Evolutionary conservation across 2,888 invertebrate genomes (phyloP).

Genomic region (Tanytarsus gracilentus): DNA sequence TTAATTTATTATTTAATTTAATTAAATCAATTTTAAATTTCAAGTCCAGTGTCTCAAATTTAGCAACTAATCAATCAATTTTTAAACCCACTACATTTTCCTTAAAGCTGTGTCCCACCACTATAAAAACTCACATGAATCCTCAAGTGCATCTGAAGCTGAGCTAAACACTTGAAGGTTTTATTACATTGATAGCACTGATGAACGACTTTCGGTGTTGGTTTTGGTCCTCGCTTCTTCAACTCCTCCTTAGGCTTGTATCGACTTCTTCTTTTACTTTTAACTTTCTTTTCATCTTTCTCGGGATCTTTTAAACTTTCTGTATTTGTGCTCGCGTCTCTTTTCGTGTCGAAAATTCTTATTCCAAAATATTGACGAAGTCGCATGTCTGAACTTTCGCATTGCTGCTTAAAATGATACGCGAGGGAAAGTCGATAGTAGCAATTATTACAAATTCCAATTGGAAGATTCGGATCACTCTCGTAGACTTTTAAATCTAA

Average conservation of each 20-base stretch:
- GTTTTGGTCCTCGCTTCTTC: conserved; percentile 53
- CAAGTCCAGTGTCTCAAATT: neutral
- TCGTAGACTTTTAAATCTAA: conserved; percentile 35
- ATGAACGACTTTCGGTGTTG: conserved; percentile 49
- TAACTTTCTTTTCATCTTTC: conserved; percentile 20
- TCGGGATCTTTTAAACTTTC: conserved; percentile 36
- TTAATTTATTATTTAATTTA: conserved; percentile 37
- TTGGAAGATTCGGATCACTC: conserved; percentile 47
- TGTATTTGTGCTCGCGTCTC: conserved; percentile 51
- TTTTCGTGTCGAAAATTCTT: conserved; percentile 40
- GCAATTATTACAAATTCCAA: conserved; percentile 54
- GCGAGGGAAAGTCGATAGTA: conserved; percentile 53
- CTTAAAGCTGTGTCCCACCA: neutral
- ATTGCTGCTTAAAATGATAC: conserved; percentile 55
- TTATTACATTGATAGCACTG: conserved; percentile 52
- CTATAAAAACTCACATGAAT: conserved; percentile 10
- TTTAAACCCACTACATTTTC: neutral
- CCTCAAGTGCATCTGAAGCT: conserved; percentile 53
- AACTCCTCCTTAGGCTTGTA: conserved; percentile 51
- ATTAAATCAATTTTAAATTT: neutral
- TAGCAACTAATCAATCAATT: too few relatives aligned
- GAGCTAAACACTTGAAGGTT: conserved; percentile 52
- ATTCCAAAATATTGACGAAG: conserved; percentile 51
- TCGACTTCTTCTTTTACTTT: conserved; percentile 39
- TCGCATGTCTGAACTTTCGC: conserved; percentile 51